These are phyloP conservation scores for Molossus alvarezi DNA, from an alignment of 2,797 vertebrate genomes.

Conservation along the genomic window DNA sequence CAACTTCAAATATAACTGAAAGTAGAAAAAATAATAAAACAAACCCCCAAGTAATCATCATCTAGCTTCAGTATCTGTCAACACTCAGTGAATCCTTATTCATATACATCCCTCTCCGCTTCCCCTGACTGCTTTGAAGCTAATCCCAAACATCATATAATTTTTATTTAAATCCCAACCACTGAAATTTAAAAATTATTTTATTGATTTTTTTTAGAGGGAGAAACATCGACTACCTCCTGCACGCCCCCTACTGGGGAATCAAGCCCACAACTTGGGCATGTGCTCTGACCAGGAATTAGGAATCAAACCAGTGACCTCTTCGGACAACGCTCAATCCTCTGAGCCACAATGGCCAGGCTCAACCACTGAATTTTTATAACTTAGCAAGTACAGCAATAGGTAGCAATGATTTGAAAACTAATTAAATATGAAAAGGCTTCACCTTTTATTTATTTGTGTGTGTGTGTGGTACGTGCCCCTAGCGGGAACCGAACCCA, in stretches of 20 bases:
- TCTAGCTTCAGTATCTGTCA: neutral
- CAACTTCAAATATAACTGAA: conserved; percentile 52
- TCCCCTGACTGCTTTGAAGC: neutral
- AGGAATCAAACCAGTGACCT: too few species aligned
- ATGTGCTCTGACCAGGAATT: too few species aligned
- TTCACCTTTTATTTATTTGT: neutral
- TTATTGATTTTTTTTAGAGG: too few species aligned
- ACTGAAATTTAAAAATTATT: neutral
- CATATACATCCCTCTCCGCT: neutral
- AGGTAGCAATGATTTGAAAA: conserved; percentile 36
- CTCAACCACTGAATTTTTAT: conserved; percentile 49
- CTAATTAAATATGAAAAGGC: neutral
- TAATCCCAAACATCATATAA: conserved; percentile 27
- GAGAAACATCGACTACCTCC: too few species aligned
- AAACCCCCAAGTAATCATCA: neutral
- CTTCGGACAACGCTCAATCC: too few species aligned
- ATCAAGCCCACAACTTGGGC: too few species aligned
- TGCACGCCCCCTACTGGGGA: too few species aligned
- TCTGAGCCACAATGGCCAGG: too few species aligned
- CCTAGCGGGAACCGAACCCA: too few species aligned
- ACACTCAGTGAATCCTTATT: neutral
- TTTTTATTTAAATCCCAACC: conserved; percentile 71
- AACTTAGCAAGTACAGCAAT: conserved; percentile 20
- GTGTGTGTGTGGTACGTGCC: too few species aligned
- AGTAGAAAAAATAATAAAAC: conserved; percentile 43